Evolutionary conservation across 2,797 vertebrate genomes (phyloP).

Genomic region (Buceros bicornis): DNA sequence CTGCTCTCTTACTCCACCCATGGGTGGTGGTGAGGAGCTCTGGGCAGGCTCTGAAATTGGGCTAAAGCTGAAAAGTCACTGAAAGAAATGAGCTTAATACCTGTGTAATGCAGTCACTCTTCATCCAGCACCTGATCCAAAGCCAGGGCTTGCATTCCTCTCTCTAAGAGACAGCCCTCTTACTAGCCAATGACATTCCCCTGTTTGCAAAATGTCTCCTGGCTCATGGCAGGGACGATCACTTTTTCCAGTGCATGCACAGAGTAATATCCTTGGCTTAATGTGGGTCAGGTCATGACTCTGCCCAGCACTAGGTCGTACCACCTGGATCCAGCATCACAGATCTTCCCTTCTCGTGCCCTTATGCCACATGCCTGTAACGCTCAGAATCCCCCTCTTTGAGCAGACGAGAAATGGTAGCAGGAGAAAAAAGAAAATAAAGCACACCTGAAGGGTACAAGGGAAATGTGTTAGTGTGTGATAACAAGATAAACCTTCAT

Average conservation of each 20-base stretch:
- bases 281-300: not conserved
- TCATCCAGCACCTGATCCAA: not conserved
- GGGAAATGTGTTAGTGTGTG: not conserved
- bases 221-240: not conserved
- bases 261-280: not conserved
- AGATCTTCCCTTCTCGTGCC: not conserved
- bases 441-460: not conserved
- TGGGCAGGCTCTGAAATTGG: not conserved
- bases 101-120: not conserved
- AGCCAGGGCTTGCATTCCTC: not conserved
- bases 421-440: not conserved
- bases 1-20: not conserved
- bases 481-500: not conserved
- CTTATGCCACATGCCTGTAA: not conserved
- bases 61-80: not conserved
- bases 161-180: not conserved
- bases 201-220: not conserved
- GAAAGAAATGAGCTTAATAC: not conserved
- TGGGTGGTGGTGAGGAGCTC: not conserved
- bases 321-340: accelerated
- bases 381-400: not conserved
- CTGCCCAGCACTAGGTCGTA: accelerated
- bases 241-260: not conserved
- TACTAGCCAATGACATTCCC: not conserved
- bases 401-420: not conserved